phyloP scores from a whole-genome alignment of 2,797 vertebrate species.

The Lycodopsis pacificus region DNA sequence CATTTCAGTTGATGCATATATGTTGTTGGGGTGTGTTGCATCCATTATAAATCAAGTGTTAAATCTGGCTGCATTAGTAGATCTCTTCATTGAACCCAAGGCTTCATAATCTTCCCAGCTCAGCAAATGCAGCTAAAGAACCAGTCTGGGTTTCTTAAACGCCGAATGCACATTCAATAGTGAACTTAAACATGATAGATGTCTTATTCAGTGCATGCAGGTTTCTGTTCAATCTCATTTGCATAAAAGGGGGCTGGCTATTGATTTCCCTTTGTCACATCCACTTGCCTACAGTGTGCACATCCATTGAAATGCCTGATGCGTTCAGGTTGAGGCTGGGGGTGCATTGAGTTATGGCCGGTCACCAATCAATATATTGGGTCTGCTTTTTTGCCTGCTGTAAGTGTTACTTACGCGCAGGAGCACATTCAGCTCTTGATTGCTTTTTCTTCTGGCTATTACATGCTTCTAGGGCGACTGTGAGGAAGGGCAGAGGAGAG shows the following conservation, averaged over 20 bases:
- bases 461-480: not conserved
- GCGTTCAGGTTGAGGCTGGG: slow-evolving; percentile 70
- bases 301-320: slow-evolving; percentile 67
- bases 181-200: slow-evolving; percentile 29
- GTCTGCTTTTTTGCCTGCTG: slow-evolving; percentile 35
- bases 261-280: slow-evolving; percentile 69
- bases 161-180: slow-evolving; percentile 13
- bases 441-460: not conserved
- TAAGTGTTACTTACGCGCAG: not conserved
- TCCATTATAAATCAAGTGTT: slow-evolving; percentile 12
- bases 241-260: slow-evolving; percentile 57
- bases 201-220: slow-evolving; percentile 29
- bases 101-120: slow-evolving; percentile 17
- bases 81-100: not conserved
- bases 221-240: slow-evolving; percentile 59
- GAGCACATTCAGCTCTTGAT: slow-evolving; percentile 1
- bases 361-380: slow-evolving; percentile 12
- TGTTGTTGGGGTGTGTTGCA: not conserved
- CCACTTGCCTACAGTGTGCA: slow-evolving; percentile 52
- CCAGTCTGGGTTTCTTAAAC: slow-evolving; percentile 5
- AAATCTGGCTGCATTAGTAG: not conserved
- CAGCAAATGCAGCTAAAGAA: slow-evolving; percentile 24
- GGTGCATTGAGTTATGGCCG: slow-evolving; percentile 57
- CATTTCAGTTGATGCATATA: not conserved
- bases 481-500: slow-evolving; percentile 3